A percentile compares a stretch with the other conserved stretches of the same genome.
phyloP scores from a whole-genome alignment of 2,797 vertebrate species.

The Australoheros facetus region DNA sequence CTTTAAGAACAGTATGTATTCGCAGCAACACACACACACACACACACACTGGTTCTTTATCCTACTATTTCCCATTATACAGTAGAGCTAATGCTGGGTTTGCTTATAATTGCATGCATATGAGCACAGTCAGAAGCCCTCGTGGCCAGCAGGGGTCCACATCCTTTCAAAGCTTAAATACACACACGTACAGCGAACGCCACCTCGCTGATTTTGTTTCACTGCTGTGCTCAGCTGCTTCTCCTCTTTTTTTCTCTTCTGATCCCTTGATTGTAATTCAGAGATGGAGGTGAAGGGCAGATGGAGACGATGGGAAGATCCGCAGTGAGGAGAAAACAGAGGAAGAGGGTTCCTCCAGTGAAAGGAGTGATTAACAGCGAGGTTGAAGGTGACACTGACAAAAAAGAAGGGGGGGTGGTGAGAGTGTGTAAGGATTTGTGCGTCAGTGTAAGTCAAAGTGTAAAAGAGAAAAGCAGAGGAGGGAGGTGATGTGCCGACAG shows the following conservation, averaged over 20 bases:
- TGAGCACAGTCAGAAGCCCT: neutral
- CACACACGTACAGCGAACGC: neutral
- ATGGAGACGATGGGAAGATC: conserved; percentile 34
- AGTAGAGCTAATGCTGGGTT: neutral
- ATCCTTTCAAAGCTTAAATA: neutral
- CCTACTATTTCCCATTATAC: neutral
- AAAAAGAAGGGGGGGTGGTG: neutral
- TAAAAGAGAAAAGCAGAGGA: neutral
- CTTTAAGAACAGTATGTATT: neutral
- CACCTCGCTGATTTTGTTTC: conserved; percentile 20
- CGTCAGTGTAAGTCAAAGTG: neutral
- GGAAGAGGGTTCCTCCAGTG: conserved; percentile 16
- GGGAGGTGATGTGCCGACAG: neutral
- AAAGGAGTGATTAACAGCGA: conserved; percentile 35
- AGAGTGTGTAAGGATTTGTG: neutral
- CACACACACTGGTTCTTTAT: neutral
- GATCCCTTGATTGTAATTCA: conserved; percentile 58
- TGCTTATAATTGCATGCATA: neutral
- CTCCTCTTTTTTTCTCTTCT: neutral
- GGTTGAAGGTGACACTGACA: conserved; percentile 41
- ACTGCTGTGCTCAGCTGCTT: neutral
- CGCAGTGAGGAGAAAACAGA: neutral
- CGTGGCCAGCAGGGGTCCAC: conserved; percentile 11
- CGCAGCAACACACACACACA: neutral
- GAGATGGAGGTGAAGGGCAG: conserved; percentile 40